These are phyloP conservation scores for Hiodon alosoides DNA, from an alignment of 2,113 vertebrate genomes.

Conservation along the genomic window DNA sequence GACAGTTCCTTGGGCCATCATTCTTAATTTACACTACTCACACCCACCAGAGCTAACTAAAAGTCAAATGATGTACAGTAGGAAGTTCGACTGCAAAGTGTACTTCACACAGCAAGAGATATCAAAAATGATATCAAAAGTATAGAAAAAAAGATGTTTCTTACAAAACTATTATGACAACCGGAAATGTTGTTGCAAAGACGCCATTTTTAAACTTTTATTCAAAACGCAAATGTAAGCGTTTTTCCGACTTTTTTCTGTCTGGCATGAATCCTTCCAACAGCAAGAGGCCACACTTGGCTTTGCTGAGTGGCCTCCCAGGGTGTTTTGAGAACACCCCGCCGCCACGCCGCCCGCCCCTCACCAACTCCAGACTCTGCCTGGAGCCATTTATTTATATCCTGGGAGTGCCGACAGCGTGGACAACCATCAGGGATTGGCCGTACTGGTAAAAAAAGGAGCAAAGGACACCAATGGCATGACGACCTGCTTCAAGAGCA, in stretches of 20 bases:
- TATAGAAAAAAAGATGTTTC: no score
- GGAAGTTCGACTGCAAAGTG: no score
- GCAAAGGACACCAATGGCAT: no score
- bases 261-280: not conserved
- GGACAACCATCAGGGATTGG: not conserved
- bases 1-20: no score
- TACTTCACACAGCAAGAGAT: no score
- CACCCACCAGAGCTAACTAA: no score
- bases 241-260: not conserved
- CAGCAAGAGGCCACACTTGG: not conserved
- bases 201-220: not conserved
- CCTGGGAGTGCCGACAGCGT: not conserved
- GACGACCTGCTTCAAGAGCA: no score
- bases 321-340: not conserved
- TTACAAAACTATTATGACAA: no score
- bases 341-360: not conserved
- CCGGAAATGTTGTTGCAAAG: no score
- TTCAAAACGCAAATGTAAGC: not conserved
- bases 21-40: no score
- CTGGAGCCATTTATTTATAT: conserved; percentile 26
- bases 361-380: not conserved
- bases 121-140: no score
- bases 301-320: not conserved
- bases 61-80: no score
- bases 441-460: not conserved